Evolutionary conservation across 2,888 invertebrate species (phyloP).

Genomic region (Gymnoscelis rufifasciata): DNA sequence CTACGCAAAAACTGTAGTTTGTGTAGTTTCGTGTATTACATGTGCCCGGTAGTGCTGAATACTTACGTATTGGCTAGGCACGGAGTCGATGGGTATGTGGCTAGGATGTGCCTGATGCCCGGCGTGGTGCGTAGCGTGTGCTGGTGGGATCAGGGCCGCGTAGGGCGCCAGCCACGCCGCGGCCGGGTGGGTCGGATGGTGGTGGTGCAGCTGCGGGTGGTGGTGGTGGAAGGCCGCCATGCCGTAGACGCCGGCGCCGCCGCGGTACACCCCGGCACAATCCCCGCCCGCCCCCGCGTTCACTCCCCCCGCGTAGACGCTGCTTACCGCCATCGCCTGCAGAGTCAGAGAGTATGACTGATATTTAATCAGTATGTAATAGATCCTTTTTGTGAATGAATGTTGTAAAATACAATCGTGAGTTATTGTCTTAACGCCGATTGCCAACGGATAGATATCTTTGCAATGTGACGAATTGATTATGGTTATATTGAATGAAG

Average conservation of each 20-base stretch:
- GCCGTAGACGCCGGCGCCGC: constrained; percentile 66
- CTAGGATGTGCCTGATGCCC: constrained; percentile 61
- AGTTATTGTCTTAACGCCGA: no score
- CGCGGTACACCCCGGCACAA: constrained; percentile 68
- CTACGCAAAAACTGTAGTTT: no score
- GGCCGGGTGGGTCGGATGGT: constrained; percentile 64
- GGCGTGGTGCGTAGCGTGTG: constrained; percentile 58
- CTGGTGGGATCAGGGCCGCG: constrained; percentile 66
- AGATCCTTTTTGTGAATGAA: constrained; percentile 15
- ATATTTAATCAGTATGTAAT: constrained; percentile 29
- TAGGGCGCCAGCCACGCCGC: constrained; percentile 71
- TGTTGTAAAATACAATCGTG: no score
- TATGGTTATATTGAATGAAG: no score
- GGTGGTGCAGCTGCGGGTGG: constrained; percentile 67
- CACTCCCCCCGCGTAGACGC: constrained; percentile 64
- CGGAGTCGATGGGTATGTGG: constrained; percentile 70
- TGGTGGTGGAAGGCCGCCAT: constrained; percentile 69
- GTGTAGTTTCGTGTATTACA: no score
- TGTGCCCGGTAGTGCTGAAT: no score
- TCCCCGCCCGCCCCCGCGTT: constrained; percentile 58
- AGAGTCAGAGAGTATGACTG: constrained; percentile 26
- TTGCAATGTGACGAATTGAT: no score
- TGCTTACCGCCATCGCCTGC: constrained; percentile 68
- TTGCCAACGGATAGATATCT: no score
- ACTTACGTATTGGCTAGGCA: constrained; percentile 76